A percentile compares a stretch with the other conserved stretches of the same genome.
Conservation (phyloP, 2,888 invertebrate genomes). For the Epistrophe grossulariae region DNA sequence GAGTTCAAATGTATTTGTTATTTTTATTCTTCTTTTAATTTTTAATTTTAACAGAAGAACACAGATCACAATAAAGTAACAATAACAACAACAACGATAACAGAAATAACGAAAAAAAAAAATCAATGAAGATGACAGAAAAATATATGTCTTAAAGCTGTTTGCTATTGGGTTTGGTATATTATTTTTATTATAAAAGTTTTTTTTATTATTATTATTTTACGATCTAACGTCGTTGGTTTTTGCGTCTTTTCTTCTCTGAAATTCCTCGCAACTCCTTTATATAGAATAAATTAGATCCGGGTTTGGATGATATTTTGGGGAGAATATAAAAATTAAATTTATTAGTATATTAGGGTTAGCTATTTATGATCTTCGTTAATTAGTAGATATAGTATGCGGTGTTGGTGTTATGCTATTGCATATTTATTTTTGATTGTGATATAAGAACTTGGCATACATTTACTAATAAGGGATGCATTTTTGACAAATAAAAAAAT, state of each 20-base stretch:
- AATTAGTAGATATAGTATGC: background rate
- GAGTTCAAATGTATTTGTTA: conserved; percentile 32
- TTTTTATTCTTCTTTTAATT: no score
- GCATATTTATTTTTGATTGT: no score
- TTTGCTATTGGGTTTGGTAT: conserved; percentile 36
- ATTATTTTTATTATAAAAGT: background rate
- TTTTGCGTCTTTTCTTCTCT: conserved; percentile 36
- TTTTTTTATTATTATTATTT: conserved; percentile 30
- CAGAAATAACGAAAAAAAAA: background rate
- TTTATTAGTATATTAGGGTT: background rate
- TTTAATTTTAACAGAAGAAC: background rate
- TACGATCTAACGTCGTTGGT: conserved; percentile 53
- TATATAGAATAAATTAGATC: conserved; percentile 56
- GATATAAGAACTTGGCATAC: no score
- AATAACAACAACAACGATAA: conserved; percentile 8
- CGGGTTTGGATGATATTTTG: conserved; percentile 64
- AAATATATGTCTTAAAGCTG: conserved; percentile 64
- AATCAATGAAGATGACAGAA: conserved; percentile 28
- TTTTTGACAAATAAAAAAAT: no score
- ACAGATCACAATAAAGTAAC: background rate
- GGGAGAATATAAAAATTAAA: conserved; percentile 32
- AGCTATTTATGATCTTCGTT: background rate
- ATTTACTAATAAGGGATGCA: no score
- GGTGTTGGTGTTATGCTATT: no score
- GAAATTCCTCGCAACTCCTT: conserved; percentile 67